Evolutionary conservation across 2,888 invertebrate genomes (phyloP).

Genomic region (Caenorhabditis imperialis): DNA sequence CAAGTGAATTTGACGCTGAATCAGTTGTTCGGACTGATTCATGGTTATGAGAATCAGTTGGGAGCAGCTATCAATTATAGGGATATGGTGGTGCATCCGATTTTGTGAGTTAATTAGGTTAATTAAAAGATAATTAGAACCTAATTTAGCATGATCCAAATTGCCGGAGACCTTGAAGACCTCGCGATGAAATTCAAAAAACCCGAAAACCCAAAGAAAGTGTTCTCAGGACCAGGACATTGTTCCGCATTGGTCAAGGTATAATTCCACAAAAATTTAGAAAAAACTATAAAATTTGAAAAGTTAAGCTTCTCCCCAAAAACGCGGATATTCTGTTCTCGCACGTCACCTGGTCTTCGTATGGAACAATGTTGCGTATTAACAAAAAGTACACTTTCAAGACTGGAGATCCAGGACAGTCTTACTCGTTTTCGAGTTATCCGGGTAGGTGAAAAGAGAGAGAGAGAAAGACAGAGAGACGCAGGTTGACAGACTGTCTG

Average conservation of each 20-base stretch:
- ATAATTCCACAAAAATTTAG: no score
- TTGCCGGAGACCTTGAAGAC: slow-evolving; percentile 76
- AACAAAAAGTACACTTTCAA: slow-evolving; percentile 80
- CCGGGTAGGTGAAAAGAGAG: slow-evolving; percentile 63
- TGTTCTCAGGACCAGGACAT: slow-evolving; percentile 62
- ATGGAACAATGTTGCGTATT: slow-evolving; percentile 73
- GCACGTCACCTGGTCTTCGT: slow-evolving; percentile 76
- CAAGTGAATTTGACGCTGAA: slow-evolving; percentile 66
- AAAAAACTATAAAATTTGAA: no score
- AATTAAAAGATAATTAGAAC: neutral
- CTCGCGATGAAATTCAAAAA: slow-evolving; percentile 76
- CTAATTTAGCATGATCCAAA: slow-evolving; percentile 69
- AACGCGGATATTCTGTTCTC: slow-evolving; percentile 75
- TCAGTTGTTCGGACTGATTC: slow-evolving; percentile 65
- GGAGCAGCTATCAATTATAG: slow-evolving; percentile 44
- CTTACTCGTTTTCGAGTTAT: slow-evolving; percentile 77
- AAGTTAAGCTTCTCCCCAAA: slow-evolving; percentile 62
- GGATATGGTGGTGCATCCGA: slow-evolving; percentile 67
- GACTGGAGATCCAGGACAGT: slow-evolving; percentile 70
- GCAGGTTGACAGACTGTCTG: no score
- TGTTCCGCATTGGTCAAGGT: slow-evolving; percentile 77
- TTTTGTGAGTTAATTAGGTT: slow-evolving; percentile 68
- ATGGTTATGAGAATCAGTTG: slow-evolving; percentile 62
- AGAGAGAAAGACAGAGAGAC: neutral
- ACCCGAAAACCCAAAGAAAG: slow-evolving; percentile 67